Evolutionary conservation across 1,140 invertebrate species (phyloP).

Genomic region (Brachionus koreanus): DNA sequence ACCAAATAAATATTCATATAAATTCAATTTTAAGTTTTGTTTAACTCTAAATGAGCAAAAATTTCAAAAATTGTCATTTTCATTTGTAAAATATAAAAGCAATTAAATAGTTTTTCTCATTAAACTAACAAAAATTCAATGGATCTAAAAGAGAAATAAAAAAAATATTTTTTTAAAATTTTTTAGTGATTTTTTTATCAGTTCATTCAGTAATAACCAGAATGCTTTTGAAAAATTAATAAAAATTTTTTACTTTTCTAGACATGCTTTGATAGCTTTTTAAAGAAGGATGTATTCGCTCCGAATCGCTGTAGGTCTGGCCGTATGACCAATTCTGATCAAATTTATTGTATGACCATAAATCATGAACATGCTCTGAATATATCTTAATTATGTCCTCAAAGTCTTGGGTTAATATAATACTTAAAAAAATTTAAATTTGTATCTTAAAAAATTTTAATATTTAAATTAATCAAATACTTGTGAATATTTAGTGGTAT

Average conservation of each 20-base stretch:
- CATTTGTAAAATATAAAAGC: too few relatives aligned
- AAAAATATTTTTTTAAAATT: too few relatives aligned
- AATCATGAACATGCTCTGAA: slow-evolving; percentile 97
- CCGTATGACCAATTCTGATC: slow-evolving; percentile 44
- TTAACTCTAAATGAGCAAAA: too few relatives aligned
- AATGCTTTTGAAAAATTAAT: too few relatives aligned
- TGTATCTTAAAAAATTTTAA: neutral
- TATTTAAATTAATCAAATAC: slow-evolving; percentile 33
- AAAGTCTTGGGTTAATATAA: slow-evolving; percentile 80
- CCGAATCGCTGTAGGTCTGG: slow-evolving; percentile 10
- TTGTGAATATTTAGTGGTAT: slow-evolving; percentile 84
- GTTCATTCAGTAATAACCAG: too few relatives aligned
- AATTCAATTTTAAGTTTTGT: too few relatives aligned
- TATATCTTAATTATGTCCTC: slow-evolving; percentile 90
- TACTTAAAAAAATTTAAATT: slow-evolving; percentile 60
- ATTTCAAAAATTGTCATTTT: too few relatives aligned
- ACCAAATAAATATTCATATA: too few relatives aligned
- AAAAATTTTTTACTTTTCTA: neutral
- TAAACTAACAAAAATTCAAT: too few relatives aligned
- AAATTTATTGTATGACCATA: slow-evolving; percentile 79
- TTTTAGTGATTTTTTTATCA: too few relatives aligned
- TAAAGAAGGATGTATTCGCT: slow-evolving; percentile 25
- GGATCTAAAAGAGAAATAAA: too few relatives aligned
- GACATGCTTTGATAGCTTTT: neutral
- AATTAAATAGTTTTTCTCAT: too few relatives aligned